A percentile compares a stretch with the other conserved stretches of the same genome.
Conservation (phyloP, 2,888 invertebrate species). For the Ecdyonurus torrentis region DNA sequence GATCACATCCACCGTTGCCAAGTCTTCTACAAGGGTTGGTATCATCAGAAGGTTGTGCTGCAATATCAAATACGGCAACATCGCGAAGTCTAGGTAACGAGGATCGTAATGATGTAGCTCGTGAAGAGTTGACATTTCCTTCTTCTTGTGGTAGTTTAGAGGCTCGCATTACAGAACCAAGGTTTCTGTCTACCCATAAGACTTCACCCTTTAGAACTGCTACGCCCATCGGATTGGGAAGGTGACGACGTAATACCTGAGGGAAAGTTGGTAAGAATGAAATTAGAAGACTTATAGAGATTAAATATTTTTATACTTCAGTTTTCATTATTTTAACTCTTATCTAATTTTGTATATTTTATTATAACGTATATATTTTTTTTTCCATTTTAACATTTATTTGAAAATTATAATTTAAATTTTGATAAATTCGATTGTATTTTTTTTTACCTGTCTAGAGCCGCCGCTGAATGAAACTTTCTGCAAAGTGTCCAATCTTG, state of each 20-base stretch:
- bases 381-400: too few species aligned
- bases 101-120: constrained; percentile 24
- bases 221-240: constrained; percentile 89
- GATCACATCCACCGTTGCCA: constrained; percentile 76
- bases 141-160: neutral
- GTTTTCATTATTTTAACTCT: too few species aligned
- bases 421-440: constrained; percentile 10
- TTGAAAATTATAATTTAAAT: too few species aligned
- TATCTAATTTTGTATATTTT: too few species aligned
- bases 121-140: neutral
- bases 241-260: constrained; percentile 67
- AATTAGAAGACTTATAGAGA: constrained; percentile 13
- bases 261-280: constrained; percentile 16
- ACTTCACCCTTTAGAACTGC: constrained; percentile 70
- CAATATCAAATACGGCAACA: constrained; percentile 77
- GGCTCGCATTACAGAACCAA: constrained; percentile 51
- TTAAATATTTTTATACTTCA: too few species aligned
- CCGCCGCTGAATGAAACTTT: constrained; percentile 73
- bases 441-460: constrained; percentile 50
- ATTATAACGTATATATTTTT: too few species aligned
- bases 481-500: constrained; percentile 84
- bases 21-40: constrained; percentile 58
- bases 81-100: constrained; percentile 75
- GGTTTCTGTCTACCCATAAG: constrained; percentile 89
- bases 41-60: constrained; percentile 71